Evolutionary conservation across 2,888 invertebrate species (phyloP), one percentile per base, ranked within the genome.

Genomic region (Limenitis arthemis): DNA sequence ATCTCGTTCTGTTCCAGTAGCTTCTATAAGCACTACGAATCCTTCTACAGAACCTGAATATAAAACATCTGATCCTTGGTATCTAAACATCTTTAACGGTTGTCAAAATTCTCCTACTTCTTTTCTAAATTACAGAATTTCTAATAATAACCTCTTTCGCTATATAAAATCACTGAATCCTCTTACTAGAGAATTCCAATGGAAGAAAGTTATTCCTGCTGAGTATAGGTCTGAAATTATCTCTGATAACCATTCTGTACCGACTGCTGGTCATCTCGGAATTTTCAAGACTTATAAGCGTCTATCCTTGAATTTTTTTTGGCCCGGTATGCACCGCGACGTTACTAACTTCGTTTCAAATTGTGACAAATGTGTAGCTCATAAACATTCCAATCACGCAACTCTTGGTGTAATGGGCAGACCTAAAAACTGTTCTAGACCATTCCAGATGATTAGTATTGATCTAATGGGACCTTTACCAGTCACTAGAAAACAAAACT

Each of bases 241-340:
- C 8, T 8, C 7, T 8, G 12, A 59, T 34, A 56, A 56, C 38
- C 59, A 49, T 51, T 43, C 47, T 44, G 55, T 47, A 6, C 58
- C 51, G 53, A 44, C 48, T 37, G 8, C 51, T 31, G 47, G 54
- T 37, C 53, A 58, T 49, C 28, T 52, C n/a, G 53, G 64, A 2
- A 59, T 61, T 29, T 59, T 59, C 44, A 63, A 64, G 53, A 65
- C 62, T 1, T 58, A 61, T 34, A 58, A 56, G 20, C 52, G 62
- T 3, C 6, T 62, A 9, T 11, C 32, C 7, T 28, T 56, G 30
- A 41, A 30, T 6, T 56, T 49, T 32, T 59, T 36, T 28, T 55
- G 54, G 56, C 54, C 59, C 9, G 29, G 40, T 33, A 52, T 59
- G 51, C 46, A 57, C 47, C 12, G 7, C 11, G 53, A 49, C 44